Evolutionary conservation across 1,140 invertebrate genomes (phyloP), one percentile per base, ranked within the genome.

Genomic region (Halesus radiatus): DNA sequence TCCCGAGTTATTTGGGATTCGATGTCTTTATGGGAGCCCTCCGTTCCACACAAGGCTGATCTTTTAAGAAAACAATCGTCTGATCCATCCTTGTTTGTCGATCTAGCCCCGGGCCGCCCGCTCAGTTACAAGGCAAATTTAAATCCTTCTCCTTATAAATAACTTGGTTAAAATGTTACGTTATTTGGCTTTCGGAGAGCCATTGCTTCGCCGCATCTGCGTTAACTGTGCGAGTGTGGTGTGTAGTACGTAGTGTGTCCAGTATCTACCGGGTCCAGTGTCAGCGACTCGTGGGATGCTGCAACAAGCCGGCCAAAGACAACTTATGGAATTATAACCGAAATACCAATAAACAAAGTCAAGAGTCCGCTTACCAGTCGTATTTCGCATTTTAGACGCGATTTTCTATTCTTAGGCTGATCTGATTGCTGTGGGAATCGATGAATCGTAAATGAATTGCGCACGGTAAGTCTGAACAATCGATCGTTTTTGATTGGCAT

Each of bases 1-100:
- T 20, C 18, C 32, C n/a, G 10, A 72, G 68, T 52, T 72, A 50
- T 54, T 70, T 70, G 15, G 23, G 15, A 23, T 4, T 52, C 50
- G 70, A 74, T 74, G 23, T 74, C 70, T 74, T 74, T 73, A 73
- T 56, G 70, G 70, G 22, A 29, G 70, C 54, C 50, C 37, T 74
- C n/a, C 13, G 29, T 22, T 72, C 37, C 45, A 29, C 70, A 16
- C 70, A 29, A 74, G 22, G 70, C 70, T 56, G 45, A 54, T 74
- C 70, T 56, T 29, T 74, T 26, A 29, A 74, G 70, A 56, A 74
- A 74, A 74, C 70, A 74, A 74, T 74, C n/a, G 70, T 23, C 22
- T 29, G 70, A 54, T 53, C 70, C 52, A 15, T 32, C 53, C 70
- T 74, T 74, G 70, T 74, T 74, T 74, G 53, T 56, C 70, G 50